Evolutionary conservation across 1,140 invertebrate species (phyloP).

Genomic region (Zaprionus davidi): DNA sequence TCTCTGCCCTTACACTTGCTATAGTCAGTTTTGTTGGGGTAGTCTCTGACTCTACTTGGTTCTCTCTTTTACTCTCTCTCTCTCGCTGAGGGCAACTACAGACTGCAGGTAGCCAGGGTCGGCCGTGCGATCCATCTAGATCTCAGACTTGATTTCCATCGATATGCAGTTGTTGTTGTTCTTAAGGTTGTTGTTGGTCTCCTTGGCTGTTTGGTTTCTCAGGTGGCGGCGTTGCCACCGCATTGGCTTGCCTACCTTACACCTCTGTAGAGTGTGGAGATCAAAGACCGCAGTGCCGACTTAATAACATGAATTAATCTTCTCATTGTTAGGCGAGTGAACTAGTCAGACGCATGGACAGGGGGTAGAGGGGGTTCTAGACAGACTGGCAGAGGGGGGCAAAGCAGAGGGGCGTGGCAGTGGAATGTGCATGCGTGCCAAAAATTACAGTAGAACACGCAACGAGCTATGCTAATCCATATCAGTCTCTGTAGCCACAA

Average conservation of each 20-base stretch:
- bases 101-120: conserved; percentile 35
- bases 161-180: conserved; percentile 45
- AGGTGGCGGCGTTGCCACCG: conserved; percentile 78
- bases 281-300: conserved; percentile 77
- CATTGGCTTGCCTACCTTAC: conserved; percentile 83
- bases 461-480: conserved; percentile 55
- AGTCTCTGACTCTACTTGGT: background rate
- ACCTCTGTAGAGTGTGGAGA: conserved; percentile 66
- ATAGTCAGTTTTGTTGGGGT: conserved; percentile 3
- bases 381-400: conserved; percentile 12
- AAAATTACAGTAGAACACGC: conserved; percentile 59
- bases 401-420: background rate
- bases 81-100: conserved; percentile 3
- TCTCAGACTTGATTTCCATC: conserved; percentile 44
- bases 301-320: conserved; percentile 84
- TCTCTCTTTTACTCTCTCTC: background rate
- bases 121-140: conserved; percentile 23
- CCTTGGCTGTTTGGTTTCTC: conserved; percentile 31
- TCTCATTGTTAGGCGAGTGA: conserved; percentile 69
- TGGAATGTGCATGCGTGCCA: conserved; percentile 66
- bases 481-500: background rate
- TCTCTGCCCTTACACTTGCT: background rate
- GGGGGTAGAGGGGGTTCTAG: background rate
- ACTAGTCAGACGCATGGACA: background rate
- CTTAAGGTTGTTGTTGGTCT: conserved; percentile 5